Evolutionary conservation across 2,113 vertebrate species (phyloP).

Genomic region (Lates calcarifer): DNA sequence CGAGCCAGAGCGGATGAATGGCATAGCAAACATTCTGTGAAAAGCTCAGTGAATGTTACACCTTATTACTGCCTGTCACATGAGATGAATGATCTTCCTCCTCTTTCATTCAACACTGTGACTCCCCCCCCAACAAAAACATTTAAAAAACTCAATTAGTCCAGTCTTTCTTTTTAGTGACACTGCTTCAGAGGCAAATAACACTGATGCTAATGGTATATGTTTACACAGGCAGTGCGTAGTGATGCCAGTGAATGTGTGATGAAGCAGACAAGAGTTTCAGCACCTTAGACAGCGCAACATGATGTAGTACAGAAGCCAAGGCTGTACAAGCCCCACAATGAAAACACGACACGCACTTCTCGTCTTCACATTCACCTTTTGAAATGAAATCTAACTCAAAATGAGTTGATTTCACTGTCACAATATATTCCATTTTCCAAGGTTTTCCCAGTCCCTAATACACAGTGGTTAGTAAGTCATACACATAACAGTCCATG

Average conservation of each 20-base stretch:
- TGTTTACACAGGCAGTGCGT: background rate
- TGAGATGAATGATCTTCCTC: constrained; percentile 41
- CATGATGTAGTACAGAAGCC: constrained; percentile 7
- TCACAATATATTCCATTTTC: background rate
- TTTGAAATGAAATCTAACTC: constrained; percentile 35
- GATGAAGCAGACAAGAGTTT: constrained; percentile 52
- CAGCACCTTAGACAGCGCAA: constrained; percentile 34
- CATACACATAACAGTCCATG: background rate
- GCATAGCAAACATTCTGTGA: constrained; percentile 49
- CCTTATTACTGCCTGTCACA: constrained; percentile 54
- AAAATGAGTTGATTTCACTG: background rate
- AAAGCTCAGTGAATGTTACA: constrained; percentile 49
- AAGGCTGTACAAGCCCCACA: background rate
- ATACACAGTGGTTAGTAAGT: background rate
- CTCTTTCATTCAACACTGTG: constrained; percentile 23
- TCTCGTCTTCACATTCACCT: background rate
- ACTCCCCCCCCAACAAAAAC: background rate
- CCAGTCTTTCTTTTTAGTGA: background rate
- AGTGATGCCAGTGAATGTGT: constrained; percentile 4
- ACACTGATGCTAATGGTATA: background rate
- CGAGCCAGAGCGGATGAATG: constrained; percentile 47
- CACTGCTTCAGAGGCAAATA: background rate
- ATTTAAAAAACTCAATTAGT: constrained; percentile 47
- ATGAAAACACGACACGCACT: background rate
- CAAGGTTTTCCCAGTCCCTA: background rate